Conservation (phyloP, 1,140 invertebrate species). For the Maconellicoccus hirsutus region DNA sequence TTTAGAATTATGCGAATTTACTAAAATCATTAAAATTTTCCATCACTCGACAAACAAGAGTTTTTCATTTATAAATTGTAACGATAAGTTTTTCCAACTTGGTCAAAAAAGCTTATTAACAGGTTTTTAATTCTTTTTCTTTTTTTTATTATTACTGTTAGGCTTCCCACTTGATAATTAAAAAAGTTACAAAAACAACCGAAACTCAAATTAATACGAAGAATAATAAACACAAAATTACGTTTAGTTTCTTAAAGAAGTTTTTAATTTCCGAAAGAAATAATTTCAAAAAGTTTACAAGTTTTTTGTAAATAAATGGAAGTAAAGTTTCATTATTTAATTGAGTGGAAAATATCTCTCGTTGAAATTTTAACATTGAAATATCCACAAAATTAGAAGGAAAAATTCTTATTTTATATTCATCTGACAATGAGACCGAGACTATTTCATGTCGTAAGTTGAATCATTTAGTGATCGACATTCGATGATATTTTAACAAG, state of each 20-base stretch:
- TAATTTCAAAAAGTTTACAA: neutral
- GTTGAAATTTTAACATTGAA: neutral
- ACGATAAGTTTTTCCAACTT: neutral
- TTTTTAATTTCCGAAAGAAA: neutral
- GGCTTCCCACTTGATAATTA: neutral
- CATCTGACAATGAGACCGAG: no score
- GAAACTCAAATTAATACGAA: neutral
- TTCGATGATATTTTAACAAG: no score
- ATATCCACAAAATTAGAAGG: neutral
- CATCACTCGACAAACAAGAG: neutral
- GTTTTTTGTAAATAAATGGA: conserved; percentile 9
- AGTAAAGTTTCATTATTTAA: conserved; percentile 8
- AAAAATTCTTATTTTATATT: no score
- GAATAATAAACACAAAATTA: conserved; percentile 5
- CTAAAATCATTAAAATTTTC: conserved; percentile 6
- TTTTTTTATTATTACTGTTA: neutral
- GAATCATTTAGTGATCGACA: no score
- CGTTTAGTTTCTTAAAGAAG: neutral
- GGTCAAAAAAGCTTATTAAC: neutral
- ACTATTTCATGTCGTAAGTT: no score
- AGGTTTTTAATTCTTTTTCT: neutral
- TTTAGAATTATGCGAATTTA: neutral
- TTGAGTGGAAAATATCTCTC: conserved; percentile 8
- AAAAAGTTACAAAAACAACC: conserved; percentile 9
- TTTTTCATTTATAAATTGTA: neutral